Evolutionary conservation across 1,140 invertebrate species (phyloP).

Genomic region (Aethina tumida): DNA sequence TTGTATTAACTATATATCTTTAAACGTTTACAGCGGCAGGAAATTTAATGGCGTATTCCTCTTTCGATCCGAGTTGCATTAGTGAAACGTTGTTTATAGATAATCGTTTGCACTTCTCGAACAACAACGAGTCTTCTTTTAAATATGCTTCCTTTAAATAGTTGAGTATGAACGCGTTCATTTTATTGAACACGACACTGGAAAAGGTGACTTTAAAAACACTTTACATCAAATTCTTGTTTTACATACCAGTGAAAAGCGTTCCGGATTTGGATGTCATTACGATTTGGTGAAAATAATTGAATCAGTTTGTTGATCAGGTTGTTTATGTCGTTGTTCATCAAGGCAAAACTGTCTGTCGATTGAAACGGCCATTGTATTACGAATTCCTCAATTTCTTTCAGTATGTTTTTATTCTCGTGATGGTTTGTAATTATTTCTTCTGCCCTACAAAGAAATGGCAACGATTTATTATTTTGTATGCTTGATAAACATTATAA

Average conservation of each 20-base stretch:
- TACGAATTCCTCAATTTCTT: slow-evolving; percentile 5
- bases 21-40: slow-evolving; percentile 22
- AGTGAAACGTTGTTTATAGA: slow-evolving; percentile 17
- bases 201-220: not conserved
- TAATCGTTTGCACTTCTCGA: slow-evolving; percentile 18
- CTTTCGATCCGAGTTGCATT: slow-evolving; percentile 20
- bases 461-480: not conserved
- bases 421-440: not conserved
- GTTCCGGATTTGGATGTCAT: not conserved
- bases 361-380: slow-evolving; percentile 4
- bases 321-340: slow-evolving; percentile 6
- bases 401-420: slow-evolving; percentile 7
- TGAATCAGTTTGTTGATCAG: slow-evolving; percentile 5
- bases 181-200: slow-evolving; percentile 19
- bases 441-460: slow-evolving; percentile 11
- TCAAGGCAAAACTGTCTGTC: not conserved
- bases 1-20: slow-evolving; percentile 6
- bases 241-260: slow-evolving; percentile 9
- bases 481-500: not conserved
- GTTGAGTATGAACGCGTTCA: slow-evolving; percentile 18
- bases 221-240: not conserved
- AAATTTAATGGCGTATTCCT: slow-evolving; percentile 19
- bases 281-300: slow-evolving; percentile 3
- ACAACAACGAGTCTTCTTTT: slow-evolving; percentile 19
- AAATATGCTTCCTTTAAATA: slow-evolving; percentile 11